Percentiles rank a stretch among this genome's conserved stretches.
Conservation (phyloP, 2,888 invertebrate species). For the Coremacera marginata region DNA sequence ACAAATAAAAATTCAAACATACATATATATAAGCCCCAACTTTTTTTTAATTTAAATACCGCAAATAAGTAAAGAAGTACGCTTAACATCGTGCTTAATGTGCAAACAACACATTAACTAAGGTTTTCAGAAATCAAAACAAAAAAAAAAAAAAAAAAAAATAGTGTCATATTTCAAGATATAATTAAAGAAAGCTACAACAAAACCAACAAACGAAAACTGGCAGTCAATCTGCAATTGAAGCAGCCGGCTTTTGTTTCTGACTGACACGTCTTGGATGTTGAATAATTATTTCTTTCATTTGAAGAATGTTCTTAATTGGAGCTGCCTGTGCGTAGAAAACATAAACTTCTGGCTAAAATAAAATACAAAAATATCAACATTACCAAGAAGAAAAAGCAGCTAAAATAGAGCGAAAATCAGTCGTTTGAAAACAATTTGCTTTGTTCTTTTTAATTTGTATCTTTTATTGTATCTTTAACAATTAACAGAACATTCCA, state of each 20-base stretch:
- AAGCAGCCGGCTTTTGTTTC: neutral
- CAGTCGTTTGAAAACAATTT: no score
- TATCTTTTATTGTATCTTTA: no score
- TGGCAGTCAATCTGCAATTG: neutral
- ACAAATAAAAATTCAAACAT: no score
- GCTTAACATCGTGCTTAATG: constrained; percentile 21
- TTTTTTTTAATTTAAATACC: no score
- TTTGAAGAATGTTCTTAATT: neutral
- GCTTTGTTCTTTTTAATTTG: no score
- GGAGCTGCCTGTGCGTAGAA: no score
- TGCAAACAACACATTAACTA: constrained; percentile 8
- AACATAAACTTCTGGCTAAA: neutral
- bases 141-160: neutral
- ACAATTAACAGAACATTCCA: no score
- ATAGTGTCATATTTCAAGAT: constrained; percentile 28
- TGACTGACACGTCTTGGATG: constrained; percentile 9
- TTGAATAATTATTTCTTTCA: constrained; percentile 14
- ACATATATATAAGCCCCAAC: no score
- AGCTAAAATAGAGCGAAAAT: no score
- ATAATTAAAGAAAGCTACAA: constrained; percentile 6
- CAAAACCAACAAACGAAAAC: neutral
- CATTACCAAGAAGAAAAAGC: neutral
- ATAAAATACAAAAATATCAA: neutral
- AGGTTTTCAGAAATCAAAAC: neutral
- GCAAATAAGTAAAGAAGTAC: neutral